Conservation (phyloP, 2,113 vertebrate genomes). For the Psittacula cyanocephala region DNA sequence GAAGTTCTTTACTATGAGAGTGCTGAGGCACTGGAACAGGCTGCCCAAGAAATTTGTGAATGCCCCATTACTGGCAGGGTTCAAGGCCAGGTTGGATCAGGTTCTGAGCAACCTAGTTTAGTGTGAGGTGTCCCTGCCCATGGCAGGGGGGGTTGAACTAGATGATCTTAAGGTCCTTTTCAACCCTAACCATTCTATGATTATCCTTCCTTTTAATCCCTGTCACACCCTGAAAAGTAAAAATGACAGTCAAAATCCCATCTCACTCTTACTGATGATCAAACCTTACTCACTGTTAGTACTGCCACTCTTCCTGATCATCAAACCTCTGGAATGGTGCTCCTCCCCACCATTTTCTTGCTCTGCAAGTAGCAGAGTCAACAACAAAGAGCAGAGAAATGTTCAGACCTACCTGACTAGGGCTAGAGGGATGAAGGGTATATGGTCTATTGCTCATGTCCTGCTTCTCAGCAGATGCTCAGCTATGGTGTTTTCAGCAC, state of each 20-base stretch:
- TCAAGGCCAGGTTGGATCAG: background rate
- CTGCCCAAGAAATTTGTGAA: background rate
- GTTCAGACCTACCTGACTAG: background rate
- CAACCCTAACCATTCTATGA: background rate
- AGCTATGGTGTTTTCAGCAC: background rate
- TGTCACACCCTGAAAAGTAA: background rate
- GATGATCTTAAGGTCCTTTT: background rate
- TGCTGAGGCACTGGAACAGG: background rate
- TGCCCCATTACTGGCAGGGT: background rate
- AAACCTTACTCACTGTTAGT: background rate
- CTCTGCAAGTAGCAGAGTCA: background rate
- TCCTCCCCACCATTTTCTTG: background rate
- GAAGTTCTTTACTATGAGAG: background rate
- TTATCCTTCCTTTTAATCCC: background rate
- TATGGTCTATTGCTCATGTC: too few species aligned
- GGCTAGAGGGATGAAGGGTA: background rate
- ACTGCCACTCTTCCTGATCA: background rate
- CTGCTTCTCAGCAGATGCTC: background rate
- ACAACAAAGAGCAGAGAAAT: background rate
- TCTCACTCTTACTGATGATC: background rate
- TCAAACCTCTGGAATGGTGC: background rate
- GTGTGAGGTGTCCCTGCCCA: background rate
- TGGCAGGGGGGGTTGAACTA: background rate
- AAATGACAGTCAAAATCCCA: fast-evolving
- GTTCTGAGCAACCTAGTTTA: background rate